Base-by-base conservation (phyloP, 64 coral and sea anemone species). In the Pocillopora damicornis region DNA sequence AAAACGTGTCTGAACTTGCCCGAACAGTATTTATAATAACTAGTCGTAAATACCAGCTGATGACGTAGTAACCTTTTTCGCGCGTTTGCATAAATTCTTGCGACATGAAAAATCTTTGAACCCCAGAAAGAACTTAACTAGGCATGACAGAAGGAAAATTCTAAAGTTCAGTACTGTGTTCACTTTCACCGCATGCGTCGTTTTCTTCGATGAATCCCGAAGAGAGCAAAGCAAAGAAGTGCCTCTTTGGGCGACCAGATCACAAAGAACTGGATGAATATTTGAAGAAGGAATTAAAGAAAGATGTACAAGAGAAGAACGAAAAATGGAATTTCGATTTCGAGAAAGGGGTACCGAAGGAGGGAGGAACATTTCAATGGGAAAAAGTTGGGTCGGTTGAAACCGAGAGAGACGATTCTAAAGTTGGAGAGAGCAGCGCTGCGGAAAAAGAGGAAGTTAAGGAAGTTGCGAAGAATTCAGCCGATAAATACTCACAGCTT, bases 51-150 rank as follows among this genome's bases (percentile, higher is more conserved):
- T 71, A 71, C 81, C 42, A 17, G 65, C 65, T 58, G 20, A 85
- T 83, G 81, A 85, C 81, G 81, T 85, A 85, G 65, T 73, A 63
- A 85, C 64, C 81, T 12, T 13, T 85, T 85, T 85, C 37, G 64
- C 81, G 81, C 81, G 81, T 42, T 85, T 73, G 11, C 5, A 20
- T 9, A 83, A 13, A 42, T 23, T 67, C 60, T 83, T 60, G 30
- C 26, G 79, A 16, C 7, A 16, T 17, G 10, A 35, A 37, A 63
- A 81, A 17, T 37, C 16, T 68, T 12, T 23, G 68, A 83, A 17
- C 80, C 42, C 36, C 11, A 16, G 65, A 66, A 34, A 14, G 60
- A 18, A 56, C 0, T 16, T 13, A 63, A 81, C 36, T 17, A 20
- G 5, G 26, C 42, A 85, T 20, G 22, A 85, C 81, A 66, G 56